phyloP scores from a whole-genome alignment of 2,888 invertebrate genomes.

The Drosophila imparisetae region DNA sequence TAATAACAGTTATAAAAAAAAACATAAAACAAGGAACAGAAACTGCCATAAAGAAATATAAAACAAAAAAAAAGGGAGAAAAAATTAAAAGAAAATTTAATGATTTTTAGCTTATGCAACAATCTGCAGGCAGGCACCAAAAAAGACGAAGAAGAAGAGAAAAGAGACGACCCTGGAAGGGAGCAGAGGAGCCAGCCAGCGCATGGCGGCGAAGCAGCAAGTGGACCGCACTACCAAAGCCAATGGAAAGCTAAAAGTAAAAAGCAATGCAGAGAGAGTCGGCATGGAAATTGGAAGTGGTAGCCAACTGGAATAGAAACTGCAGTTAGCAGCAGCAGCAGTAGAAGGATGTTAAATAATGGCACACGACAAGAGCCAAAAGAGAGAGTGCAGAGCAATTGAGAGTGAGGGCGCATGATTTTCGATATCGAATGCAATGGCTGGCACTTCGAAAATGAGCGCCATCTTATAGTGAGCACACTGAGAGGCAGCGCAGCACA shows the following conservation, averaged over 20 bases:
- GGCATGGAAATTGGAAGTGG: slow-evolving; percentile 59
- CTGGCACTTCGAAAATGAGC: slow-evolving; percentile 38
- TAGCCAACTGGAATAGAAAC: slow-evolving; percentile 61
- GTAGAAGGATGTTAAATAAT: slow-evolving; percentile 60
- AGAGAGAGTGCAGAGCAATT: slow-evolving; percentile 11
- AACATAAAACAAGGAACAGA: slow-evolving; percentile 21
- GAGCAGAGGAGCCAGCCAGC: slow-evolving; percentile 32
- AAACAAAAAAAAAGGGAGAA: slow-evolving; percentile 16
- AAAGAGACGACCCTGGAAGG: slow-evolving; percentile 67
- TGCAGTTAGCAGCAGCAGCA: slow-evolving; percentile 51
- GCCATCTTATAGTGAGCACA: slow-evolving; percentile 27
- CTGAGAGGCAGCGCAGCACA: slow-evolving; percentile 2
- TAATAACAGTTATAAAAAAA: slow-evolving; percentile 19
- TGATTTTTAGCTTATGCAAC: slow-evolving; percentile 73
- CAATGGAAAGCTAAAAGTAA: slow-evolving; percentile 51
- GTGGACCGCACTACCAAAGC: slow-evolving; percentile 67
- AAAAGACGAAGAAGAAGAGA: slow-evolving; percentile 25
- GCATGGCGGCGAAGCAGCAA: slow-evolving; percentile 69
- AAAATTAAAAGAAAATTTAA: slow-evolving; percentile 22
- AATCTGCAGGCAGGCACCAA: slow-evolving; percentile 64
- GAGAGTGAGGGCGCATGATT: slow-evolving; percentile 22
- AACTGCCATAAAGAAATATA: slow-evolving; percentile 31
- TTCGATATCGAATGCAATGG: slow-evolving; percentile 46
- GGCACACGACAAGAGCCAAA: slow-evolving; percentile 50
- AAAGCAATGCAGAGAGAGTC: slow-evolving; percentile 21